Evolutionary conservation across 2,888 invertebrate genomes (phyloP), one percentile per base, ranked within the genome.

Genomic region (Diabrotica balteata): DNA sequence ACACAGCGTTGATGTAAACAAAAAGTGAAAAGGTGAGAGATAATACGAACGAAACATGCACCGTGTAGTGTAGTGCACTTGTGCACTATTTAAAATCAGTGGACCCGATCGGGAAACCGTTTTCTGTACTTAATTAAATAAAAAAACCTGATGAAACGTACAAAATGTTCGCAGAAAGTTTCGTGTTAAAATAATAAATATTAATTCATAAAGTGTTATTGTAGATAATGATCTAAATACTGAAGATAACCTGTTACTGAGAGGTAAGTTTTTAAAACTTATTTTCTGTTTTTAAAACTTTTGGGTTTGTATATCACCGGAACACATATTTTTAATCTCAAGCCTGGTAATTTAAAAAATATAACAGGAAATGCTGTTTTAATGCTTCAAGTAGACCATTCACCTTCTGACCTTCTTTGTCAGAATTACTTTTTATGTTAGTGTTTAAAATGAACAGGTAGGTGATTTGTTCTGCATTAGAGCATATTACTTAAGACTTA

Each of bases 31-130:
- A 46, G 46, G 45, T 43, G 11, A 32, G 22, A 61, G 61, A 61
- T 49, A 4, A 4, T 32, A 5, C 4, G 5, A 32, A 32, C 32
- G 54, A 44, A 54, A 49, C 46, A 55, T 62, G 62, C 47, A 62
- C 47, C 42, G 46, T 47, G 62, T 8, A 22, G 46, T 47, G 62
- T 8, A 22, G 53, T 62, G 62, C 62, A 62, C 22, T 64, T 58
- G 64, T 64, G 59, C 58, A 58, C 58, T 11, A 51, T 64, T 64
- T 64, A 52, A 64, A 64, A 58, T 59, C 79, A 78, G 75, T 77
- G 76, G 76, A 77, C 77, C 80, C 74, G 77, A 78, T 79, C 80
- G 77, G 78, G 76, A 77, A 80, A 78, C 77, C 76, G 73, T 76
- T 75, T 61, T 68, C 57, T 59, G 55, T 57, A 54, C 64, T 63